Evolutionary conservation across 2,113 vertebrate genomes (phyloP).

Genomic region (Numenius arquata): DNA sequence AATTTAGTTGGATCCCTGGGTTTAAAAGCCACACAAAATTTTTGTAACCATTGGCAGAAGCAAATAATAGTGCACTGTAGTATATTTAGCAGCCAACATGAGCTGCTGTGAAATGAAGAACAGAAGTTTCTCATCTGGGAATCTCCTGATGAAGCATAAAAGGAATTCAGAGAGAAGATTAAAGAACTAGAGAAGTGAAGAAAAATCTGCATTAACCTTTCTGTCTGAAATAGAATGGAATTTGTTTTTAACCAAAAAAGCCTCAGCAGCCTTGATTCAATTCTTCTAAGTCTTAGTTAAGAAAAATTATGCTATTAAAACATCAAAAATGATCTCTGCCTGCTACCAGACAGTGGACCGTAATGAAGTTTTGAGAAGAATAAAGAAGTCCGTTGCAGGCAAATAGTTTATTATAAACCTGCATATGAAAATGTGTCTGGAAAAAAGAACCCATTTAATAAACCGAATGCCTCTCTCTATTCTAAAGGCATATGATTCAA

Average conservation of each 20-base stretch:
- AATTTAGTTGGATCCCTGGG: not conserved
- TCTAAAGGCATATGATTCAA: not conserved
- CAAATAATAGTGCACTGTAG: not conserved
- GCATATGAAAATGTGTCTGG: not conserved
- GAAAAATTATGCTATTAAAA: constrained; percentile 42
- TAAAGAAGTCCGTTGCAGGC: constrained; percentile 8
- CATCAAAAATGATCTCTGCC: constrained; percentile 29
- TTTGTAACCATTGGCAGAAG: not conserved
- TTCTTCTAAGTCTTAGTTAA: constrained; percentile 4
- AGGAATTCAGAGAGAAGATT: constrained; percentile 8
- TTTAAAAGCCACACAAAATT: not conserved
- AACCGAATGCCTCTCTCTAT: not conserved
- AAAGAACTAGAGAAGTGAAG: constrained; percentile 21
- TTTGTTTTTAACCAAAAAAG: not conserved
- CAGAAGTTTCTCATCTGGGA: not conserved
- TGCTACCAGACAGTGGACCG: not conserved
- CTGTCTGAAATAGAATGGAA: not conserved
- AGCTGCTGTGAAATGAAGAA: not conserved
- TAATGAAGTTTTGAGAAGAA: constrained; percentile 52
- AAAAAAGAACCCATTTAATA: constrained; percentile 19
- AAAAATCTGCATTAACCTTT: constrained; percentile 24
- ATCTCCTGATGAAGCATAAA: constrained; percentile 1
- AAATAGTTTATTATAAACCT: constrained; percentile 24
- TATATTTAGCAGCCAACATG: not conserved
- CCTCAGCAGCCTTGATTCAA: not conserved